These are phyloP conservation scores for Nezara viridula DNA, from an alignment of 2,888 invertebrate species.

Conservation along the genomic window DNA sequence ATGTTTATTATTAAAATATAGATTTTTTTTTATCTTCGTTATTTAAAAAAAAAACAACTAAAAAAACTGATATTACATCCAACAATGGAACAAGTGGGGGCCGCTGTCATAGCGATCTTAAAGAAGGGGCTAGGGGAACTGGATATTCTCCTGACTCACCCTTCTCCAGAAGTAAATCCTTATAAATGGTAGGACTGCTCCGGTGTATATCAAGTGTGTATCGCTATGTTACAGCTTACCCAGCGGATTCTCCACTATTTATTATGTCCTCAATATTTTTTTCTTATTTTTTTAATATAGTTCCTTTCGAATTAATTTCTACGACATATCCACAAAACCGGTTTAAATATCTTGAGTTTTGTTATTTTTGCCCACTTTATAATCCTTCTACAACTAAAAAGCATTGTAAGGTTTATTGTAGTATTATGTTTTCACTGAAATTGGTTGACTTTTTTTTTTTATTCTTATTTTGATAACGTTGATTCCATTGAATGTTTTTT, in stretches of 20 bases:
- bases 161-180: constrained; percentile 19
- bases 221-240: background rate
- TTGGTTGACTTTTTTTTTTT: too few species aligned
- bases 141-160: constrained; percentile 14
- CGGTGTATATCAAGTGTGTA: constrained; percentile 5
- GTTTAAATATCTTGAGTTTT: too few species aligned
- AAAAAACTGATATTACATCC: background rate
- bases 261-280: background rate
- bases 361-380: too few species aligned
- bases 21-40: background rate
- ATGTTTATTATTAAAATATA: too few species aligned
- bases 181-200: background rate
- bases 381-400: too few species aligned
- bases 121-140: background rate
- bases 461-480: too few species aligned
- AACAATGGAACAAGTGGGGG: background rate
- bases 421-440: too few species aligned
- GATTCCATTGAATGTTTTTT: too few species aligned
- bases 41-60: too few species aligned
- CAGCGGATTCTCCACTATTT: background rate
- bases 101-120: background rate
- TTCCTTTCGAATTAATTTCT: too few species aligned
- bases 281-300: background rate
- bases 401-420: too few species aligned
- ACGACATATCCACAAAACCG: too few species aligned